A percentile compares a stretch with the other conserved stretches of the same genome.
phyloP scores from a whole-genome alignment of 2,888 invertebrate genomes.

The Brachypterus glaber region DNA sequence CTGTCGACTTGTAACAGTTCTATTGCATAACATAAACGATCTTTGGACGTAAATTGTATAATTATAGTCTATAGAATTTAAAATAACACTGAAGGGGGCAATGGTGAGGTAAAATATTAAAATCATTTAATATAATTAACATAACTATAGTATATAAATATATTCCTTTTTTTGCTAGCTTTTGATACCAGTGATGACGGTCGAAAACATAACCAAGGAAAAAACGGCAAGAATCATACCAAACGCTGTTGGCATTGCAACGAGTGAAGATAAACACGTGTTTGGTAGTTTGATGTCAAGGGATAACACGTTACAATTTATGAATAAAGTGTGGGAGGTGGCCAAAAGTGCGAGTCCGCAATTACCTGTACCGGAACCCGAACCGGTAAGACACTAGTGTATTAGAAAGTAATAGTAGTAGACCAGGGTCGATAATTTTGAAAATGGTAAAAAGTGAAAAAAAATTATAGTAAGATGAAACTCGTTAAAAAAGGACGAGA shows the following conservation, averaged over 20 bases:
- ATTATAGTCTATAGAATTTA: no score
- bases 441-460: no score
- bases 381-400: no score
- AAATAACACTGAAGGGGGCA: background rate
- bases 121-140: no score
- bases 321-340: conserved; percentile 76
- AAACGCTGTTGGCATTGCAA: conserved; percentile 83
- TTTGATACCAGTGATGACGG: conserved; percentile 77
- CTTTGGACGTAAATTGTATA: no score
- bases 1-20: no score
- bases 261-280: conserved; percentile 76
- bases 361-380: background rate
- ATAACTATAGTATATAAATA: conserved; percentile 7
- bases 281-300: conserved; percentile 85
- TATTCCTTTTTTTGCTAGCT: conserved; percentile 49
- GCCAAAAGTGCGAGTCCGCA: conserved; percentile 38
- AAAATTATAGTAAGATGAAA: no score
- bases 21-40: no score
- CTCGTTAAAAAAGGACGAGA: no score
- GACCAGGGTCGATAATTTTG: no score
- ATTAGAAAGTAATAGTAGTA: no score
- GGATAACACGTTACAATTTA: conserved; percentile 78
- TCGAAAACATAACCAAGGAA: conserved; percentile 82
- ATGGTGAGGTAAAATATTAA: background rate
- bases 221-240: conserved; percentile 91